Conservation (phyloP, 2,888 invertebrate genomes). For the Gari tellinella region DNA sequence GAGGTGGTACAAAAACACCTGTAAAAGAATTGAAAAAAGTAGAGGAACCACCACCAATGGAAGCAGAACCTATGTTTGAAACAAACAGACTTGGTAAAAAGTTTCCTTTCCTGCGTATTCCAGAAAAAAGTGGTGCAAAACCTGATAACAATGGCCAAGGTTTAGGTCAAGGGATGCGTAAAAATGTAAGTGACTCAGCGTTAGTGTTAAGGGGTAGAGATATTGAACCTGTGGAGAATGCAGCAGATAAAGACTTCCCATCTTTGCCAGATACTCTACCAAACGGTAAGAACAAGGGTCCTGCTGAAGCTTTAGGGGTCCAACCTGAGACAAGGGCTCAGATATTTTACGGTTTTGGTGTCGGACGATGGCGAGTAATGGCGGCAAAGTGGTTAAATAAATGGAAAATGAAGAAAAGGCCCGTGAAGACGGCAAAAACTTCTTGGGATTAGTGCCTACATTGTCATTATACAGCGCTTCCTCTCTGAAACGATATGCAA, state of each 20-base stretch:
- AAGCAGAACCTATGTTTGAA: constrained; percentile 38
- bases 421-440: constrained; percentile 45
- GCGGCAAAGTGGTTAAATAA: constrained; percentile 47
- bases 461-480: too few species aligned
- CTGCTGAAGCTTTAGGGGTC: not conserved
- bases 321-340: constrained; percentile 38
- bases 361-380: constrained; percentile 36
- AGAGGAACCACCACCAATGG: not conserved
- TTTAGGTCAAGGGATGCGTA: not conserved
- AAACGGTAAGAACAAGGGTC: not conserved
- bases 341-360: constrained; percentile 51
- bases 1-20: constrained; percentile 32
- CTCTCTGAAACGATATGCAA: too few species aligned
- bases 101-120: constrained; percentile 41
- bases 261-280: constrained; percentile 15
- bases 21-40: constrained; percentile 19
- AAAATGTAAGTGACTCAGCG: constrained; percentile 29
- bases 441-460: constrained; percentile 29
- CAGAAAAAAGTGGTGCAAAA: not conserved
- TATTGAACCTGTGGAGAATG: constrained; percentile 1
- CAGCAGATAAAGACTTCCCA: constrained; percentile 6
- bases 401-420: constrained; percentile 50
- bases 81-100: constrained; percentile 39
- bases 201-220: constrained; percentile 19
- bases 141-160: not conserved